Evolutionary conservation across 2,113 vertebrate genomes (phyloP), one percentile per base, ranked within the genome.

Genomic region (Benitochromis conjunctus): DNA sequence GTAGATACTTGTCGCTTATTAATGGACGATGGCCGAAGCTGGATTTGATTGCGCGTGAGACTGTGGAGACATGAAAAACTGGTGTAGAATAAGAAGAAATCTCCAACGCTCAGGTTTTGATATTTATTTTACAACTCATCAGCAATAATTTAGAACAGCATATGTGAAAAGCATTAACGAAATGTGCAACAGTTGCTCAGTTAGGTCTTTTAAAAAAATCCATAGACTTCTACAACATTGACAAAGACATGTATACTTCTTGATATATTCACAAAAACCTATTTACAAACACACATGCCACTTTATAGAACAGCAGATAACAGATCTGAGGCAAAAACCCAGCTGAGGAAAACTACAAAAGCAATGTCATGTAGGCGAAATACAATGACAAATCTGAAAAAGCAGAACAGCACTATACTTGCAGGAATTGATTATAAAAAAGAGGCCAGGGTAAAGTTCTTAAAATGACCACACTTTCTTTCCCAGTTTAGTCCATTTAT

Each of bases 131-230:
- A 95, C 94, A 96, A 96, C 95, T 97, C 97, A 97, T 97, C 97
- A 97, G 96, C 95, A 97, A 98, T 99, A 99, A 98, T 97, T 99
- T 99, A 98, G 96, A 96, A 98, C 97, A 97, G 97, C 97, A 87
- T 97, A 97, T 97, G 98, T 97, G 97, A 95, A 97, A 98, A 98
- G 98, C 98, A 92, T 97, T 97, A 97, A 98, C 94, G 88, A 98
- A 98, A 98, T 98, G 97, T 98, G 97, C 97, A 97, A 97, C 96
- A 96, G 95, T 94, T 94, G 92, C 96, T 97, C 96, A 96, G 96
- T 96, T 93, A 96, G 96, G 95, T 96, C 95, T 95, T 97, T 66
- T 21, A 90, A 94, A 92, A 95, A 95, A 98, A 97, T 96, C 95
- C 96, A 98, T 96, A 97, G 96, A 97, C 96, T 95, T 96, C 97